Conservation (phyloP, 2,113 vertebrate species). For the Peromyscus californicus region DNA sequence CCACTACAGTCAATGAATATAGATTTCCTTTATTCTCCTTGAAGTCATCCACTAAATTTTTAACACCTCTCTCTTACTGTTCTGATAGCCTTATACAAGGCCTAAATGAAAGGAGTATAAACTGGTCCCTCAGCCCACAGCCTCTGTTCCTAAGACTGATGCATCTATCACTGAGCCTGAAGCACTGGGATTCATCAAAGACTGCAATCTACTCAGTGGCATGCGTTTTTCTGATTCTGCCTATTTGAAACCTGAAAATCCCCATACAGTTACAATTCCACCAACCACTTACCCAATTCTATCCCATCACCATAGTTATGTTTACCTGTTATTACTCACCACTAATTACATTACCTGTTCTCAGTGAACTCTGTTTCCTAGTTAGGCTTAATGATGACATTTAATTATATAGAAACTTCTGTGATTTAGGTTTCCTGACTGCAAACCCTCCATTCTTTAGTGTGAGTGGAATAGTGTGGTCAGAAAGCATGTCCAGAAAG, state of each 20-base stretch:
- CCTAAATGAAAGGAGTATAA: slow-evolving; percentile 21
- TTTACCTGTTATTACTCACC: not conserved
- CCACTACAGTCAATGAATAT: slow-evolving; percentile 35
- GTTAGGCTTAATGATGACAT: not conserved
- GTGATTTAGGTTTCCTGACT: not conserved
- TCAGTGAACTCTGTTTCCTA: not conserved
- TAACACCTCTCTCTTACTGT: not conserved
- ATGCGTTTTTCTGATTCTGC: not conserved
- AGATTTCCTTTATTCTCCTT: slow-evolving; percentile 69
- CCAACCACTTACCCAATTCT: not conserved
- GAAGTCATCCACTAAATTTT: slow-evolving; percentile 14
- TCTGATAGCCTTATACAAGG: not conserved
- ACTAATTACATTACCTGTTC: not conserved
- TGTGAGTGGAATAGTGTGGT: not conserved
- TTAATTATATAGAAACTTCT: not conserved
- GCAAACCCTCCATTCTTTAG: not conserved
- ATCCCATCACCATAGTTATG: not conserved
- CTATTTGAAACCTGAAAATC: slow-evolving; percentile 4
- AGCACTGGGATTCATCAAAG: not conserved
- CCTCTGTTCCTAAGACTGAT: not conserved
- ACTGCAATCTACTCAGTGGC: not conserved
- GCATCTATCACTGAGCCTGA: not conserved
- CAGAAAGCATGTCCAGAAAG: not conserved
- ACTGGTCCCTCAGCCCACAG: not conserved
- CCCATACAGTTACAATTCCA: not conserved